Conservation (phyloP, 2,797 vertebrate genomes). For the Sparus aurata region DNA sequence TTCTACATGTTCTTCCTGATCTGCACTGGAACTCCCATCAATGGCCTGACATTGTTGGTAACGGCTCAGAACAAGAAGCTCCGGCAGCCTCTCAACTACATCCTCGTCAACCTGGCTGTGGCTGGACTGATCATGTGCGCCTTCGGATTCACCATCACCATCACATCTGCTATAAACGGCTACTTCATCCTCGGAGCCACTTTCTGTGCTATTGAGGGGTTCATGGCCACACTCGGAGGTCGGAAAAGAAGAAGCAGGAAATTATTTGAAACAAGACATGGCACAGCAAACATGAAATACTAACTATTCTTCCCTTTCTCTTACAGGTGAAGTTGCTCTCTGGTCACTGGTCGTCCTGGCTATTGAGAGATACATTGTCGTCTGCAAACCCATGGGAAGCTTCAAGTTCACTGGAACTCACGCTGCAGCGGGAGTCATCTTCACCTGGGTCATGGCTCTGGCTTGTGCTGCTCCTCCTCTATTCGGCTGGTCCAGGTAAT, state of each 20-base stretch:
- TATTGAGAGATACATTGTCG: slow-evolving; percentile 79
- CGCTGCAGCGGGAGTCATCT: slow-evolving; percentile 77
- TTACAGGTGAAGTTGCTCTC: slow-evolving; percentile 66
- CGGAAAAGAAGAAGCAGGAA: background rate
- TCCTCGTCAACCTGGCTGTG: slow-evolving; percentile 86
- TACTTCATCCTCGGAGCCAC: slow-evolving; percentile 79
- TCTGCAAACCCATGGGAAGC: slow-evolving; percentile 88
- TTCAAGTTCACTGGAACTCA: slow-evolving; percentile 82
- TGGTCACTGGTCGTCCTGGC: slow-evolving; percentile 80
- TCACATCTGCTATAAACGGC: slow-evolving; percentile 74
- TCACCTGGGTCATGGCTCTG: slow-evolving; percentile 85
- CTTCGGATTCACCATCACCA: slow-evolving; percentile 84
- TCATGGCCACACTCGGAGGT: slow-evolving; percentile 86
- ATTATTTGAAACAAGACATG: background rate
- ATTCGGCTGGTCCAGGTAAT: slow-evolving; percentile 85
- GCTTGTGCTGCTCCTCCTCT: slow-evolving; percentile 82
- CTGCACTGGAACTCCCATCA: slow-evolving; percentile 83
- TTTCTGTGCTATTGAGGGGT: slow-evolving; percentile 77
- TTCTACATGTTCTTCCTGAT: slow-evolving; percentile 86
- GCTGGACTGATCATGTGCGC: slow-evolving; percentile 83
- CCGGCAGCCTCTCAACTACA: slow-evolving; percentile 86
- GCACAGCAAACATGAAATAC: background rate
- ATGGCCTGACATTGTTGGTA: slow-evolving; percentile 84
- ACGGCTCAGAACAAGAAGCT: slow-evolving; percentile 88
- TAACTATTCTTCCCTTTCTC: background rate